Base-by-base conservation (phyloP, 1,140 invertebrate genomes). In the Colletes gigas region DNA sequence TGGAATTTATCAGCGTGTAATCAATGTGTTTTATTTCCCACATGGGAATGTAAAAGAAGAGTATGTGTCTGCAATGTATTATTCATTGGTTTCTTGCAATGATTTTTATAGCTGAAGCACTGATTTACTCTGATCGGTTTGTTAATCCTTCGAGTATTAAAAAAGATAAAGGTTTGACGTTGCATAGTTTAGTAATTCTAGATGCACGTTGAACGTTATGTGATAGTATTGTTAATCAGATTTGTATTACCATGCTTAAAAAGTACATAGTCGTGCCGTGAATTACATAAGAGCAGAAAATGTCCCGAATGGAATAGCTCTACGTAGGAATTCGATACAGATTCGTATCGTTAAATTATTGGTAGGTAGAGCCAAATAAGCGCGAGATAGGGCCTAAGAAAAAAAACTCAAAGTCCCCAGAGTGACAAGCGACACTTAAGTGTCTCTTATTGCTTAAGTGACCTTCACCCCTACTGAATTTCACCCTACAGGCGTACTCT, bases 381-480 rank as follows among this genome's bases (percentile, higher is more conserved):
- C 0, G 63, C 47, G 1, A 10, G 17, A n/a, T 44, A 44, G 17
- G 17, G 17, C 14, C 8, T 5, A 15, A 39, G 30, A 9, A 15
- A 39, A 41, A 63, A 63, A 39, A 41, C 30, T 39, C 60, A 63
- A 14, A n/a, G 21, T 15, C 21, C 3, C 60, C 1, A 14, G 66
- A 68, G 66, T 19, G 50, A 47, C 17, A 47, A 68, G 66, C 21
- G 66, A 68, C 44, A 68, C 50, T 50, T 68, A 17, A 68, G 44
- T 52, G 19, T 19, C 66, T 50, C 66, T 50, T 68, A 68, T 14
- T 15, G n/a, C 44, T 52, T 68, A 68, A 50, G 41, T 52, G 66
- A 50, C 41, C 50, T 68, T 50, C 41, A 50, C 50, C 50, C 50
- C 15, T 68, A 68, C 41, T 52, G 17, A 68, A 68, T 52, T 50